Evolutionary conservation across 1,140 invertebrate genomes (phyloP).

Genomic region (Drosophila watanabei): DNA sequence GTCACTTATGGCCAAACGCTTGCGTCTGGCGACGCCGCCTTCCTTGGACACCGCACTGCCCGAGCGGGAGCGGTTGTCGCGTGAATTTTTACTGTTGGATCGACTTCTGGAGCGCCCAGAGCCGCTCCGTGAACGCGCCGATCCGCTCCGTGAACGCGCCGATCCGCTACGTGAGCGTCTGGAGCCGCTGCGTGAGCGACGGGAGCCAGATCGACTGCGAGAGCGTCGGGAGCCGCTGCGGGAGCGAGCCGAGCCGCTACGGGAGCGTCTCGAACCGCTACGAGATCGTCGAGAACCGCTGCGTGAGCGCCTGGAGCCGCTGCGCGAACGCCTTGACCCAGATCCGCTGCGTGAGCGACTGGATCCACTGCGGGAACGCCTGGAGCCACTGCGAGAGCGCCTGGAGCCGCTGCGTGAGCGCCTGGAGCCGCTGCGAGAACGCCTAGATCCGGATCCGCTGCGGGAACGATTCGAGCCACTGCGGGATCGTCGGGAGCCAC

Average conservation of each 20-base stretch:
- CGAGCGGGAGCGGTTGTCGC: constrained; percentile 67
- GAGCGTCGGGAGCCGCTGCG: constrained; percentile 73
- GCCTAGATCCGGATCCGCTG: no score
- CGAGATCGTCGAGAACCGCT: constrained; percentile 84
- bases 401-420: constrained; percentile 81
- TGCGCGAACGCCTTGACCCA: constrained; percentile 81
- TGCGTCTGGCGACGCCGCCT: constrained; percentile 54
- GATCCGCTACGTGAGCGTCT: constrained; percentile 75
- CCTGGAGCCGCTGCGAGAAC: no score
- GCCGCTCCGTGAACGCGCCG: constrained; percentile 71
- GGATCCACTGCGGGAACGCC: constrained; percentile 73
- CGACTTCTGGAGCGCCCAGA: constrained; percentile 77
- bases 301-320: constrained; percentile 76
- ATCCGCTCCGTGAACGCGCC: constrained; percentile 74
- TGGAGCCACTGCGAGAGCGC: constrained; percentile 83
- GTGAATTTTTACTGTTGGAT: constrained; percentile 69
- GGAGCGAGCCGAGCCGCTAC: constrained; percentile 52
- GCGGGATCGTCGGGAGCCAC: constrained; percentile 80
- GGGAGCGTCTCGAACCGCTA: constrained; percentile 72
- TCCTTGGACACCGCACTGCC: constrained; percentile 58
- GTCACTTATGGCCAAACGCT: constrained; percentile 87
- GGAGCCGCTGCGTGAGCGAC: constrained; percentile 49
- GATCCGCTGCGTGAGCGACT: constrained; percentile 85
- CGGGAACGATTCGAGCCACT: no score
- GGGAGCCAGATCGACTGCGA: constrained; percentile 80